Base-by-base conservation (phyloP, 1,140 invertebrate genomes). In the Tenebrio molitor region DNA sequence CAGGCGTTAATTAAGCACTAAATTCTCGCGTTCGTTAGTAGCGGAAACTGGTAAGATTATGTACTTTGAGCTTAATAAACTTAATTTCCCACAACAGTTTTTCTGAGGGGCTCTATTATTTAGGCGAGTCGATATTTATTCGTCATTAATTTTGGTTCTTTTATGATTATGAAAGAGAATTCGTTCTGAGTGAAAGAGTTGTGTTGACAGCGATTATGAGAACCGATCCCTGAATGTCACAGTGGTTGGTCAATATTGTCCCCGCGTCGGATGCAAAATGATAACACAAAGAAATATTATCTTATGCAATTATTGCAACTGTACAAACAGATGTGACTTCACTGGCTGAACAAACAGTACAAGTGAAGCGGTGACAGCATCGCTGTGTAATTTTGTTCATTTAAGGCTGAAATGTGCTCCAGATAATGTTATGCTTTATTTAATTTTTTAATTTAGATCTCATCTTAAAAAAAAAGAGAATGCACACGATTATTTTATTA, bases 1-100 rank as follows among this genome's bases (percentile, higher is more conserved):
- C 50, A 58, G 50, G 50, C 50, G 50, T 58, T 58, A 58, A 58
- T 58, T 58, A 58, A 58, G 50, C 23, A 58, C 50, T 58, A 58
- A 58, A 58, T 58, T 58, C 23, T 29, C 21, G n/a, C 50, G n/a
- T 58, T 58, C 50, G 29, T 58, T 58, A 29, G 50, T 15, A 15
- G 21, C 50, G 23, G 50, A 58, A 50, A 58, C 50, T 58, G 50
- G 50, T 58, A 29, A 29, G 50, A 58, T 58, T 58, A 58, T 58
- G 50, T 29, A 29, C 50, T 58, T 50, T 58, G 50, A 58, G 21
- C 21, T 58, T 25, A 58, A 58, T 29, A 58, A 58, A 58, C 10
- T 58, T 15, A 58, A 58, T 58, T 58, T 25, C 10, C 21, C 12
- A 14, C 21, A 50, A 58, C 21, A 58, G 23, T 58, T 58, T 58